A percentile compares a stretch with the other conserved stretches of the same genome.
Conservation (phyloP, 2,113 vertebrate genomes). For the Brachypteracias leptosomus region DNA sequence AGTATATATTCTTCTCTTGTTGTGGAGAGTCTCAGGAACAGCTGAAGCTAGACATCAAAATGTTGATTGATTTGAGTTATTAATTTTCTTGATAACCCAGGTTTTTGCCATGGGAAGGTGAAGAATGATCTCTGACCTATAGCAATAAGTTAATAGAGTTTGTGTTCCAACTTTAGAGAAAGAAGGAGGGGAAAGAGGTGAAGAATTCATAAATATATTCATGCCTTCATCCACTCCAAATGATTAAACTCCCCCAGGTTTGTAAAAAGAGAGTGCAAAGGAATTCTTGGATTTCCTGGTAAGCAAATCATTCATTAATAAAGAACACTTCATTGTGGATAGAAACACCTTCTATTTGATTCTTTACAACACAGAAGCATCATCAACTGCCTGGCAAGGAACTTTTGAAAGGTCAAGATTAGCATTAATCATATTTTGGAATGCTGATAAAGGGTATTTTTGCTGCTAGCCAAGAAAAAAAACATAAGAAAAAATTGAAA, state of each 20-base stretch:
- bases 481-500: not conserved
- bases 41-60: constrained; percentile 50
- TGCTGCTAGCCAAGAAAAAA: not conserved
- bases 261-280: constrained; percentile 10
- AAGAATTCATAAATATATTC: constrained; percentile 72
- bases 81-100: constrained; percentile 66
- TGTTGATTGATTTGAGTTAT: constrained; percentile 58
- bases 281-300: constrained; percentile 46
- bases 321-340: constrained; percentile 65
- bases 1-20: not conserved
- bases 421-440: constrained; percentile 64
- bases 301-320: constrained; percentile 63
- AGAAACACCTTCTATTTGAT: constrained; percentile 65
- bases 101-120: constrained; percentile 54
- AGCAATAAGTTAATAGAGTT: constrained; percentile 69
- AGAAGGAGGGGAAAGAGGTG: not conserved
- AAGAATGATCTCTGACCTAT: constrained; percentile 61
- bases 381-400: constrained; percentile 68
- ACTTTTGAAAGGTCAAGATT: constrained; percentile 74
- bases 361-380: constrained; percentile 51
- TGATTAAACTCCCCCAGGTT: constrained; percentile 65
- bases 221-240: constrained; percentile 61
- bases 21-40: not conserved
- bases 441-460: constrained; percentile 33
- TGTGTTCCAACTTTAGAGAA: constrained; percentile 41